These are phyloP conservation scores for Ophion ellenae DNA, from an alignment of 2,888 invertebrate genomes.

Conservation along the genomic window DNA sequence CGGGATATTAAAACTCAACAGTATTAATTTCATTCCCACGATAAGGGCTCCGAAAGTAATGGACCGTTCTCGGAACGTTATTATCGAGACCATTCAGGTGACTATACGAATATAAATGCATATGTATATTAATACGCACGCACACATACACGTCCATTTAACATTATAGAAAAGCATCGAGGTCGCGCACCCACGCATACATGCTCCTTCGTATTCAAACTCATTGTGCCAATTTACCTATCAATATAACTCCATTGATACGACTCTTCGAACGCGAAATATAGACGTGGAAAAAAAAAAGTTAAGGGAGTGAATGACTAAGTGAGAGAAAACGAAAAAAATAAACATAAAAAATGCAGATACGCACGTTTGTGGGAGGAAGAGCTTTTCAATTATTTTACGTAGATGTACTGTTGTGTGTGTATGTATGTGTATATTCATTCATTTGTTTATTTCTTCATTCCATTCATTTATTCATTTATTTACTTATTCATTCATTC, in stretches of 20 bases:
- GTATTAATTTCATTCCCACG: neutral
- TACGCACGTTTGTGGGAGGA: too few species aligned
- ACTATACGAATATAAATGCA: neutral
- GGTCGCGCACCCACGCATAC: conserved; percentile 25
- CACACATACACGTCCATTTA: neutral
- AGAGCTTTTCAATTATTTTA: too few species aligned
- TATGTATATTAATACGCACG: neutral
- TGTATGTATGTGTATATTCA: too few species aligned
- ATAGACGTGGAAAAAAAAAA: neutral
- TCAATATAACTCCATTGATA: conserved; percentile 39
- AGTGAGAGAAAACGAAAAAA: neutral
- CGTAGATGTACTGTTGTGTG: too few species aligned
- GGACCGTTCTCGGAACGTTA: conserved; percentile 32
- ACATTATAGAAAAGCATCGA: conserved; percentile 22
- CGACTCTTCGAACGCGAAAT: conserved; percentile 14
- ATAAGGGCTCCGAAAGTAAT: neutral
- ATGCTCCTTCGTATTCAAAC: conserved; percentile 24
- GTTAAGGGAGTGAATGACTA: neutral
- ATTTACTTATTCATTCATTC: too few species aligned
- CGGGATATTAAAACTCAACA: neutral
- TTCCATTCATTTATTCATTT: too few species aligned
- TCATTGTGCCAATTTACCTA: conserved; percentile 37
- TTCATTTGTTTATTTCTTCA: too few species aligned
- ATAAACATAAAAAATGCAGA: too few species aligned
- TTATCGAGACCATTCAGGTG: conserved; percentile 46